Evolutionary conservation across 2,888 invertebrate species (phyloP), one percentile per base, ranked within the genome.

Genomic region (Tribolium freemani): DNA sequence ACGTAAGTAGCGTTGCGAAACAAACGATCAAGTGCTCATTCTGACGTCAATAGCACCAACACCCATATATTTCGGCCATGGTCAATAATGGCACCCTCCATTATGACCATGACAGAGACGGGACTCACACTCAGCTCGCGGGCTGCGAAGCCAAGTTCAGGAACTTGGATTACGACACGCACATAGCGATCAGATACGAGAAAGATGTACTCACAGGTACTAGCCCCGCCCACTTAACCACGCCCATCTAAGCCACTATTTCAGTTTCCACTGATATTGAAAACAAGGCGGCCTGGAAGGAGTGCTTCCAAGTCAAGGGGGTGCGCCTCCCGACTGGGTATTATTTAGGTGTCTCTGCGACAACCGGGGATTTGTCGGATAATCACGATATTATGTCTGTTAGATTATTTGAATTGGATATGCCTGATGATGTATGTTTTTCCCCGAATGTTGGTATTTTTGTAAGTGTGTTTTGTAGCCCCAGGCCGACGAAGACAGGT

Each of bases 41-140:
- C 21, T 21, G 5, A 0, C 10, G 1, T 53, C 21, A 38, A n/a
- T 46, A 98, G 98, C 99, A 99, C 87, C 95, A 96, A 83, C 99
- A 99, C 89, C 99, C 99, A 0, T 99, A 96, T 87, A 93, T 99
- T 80, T 98, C 98, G 66, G 97, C 96, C 2, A 99, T 99, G 98
- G 91, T 99, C 1, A 98, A 97, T 87, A 99, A 99, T 87, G 99
- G 99, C 10, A 90, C 94, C 1, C 88, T 96, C 73, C 93, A 94
- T 84, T 99, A 99, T 86, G 99, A 99, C 87, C 99, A 99, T 86
- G 99, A 99, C 84, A 89, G 95, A 51, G 99, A 99, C 88, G 99
- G 99, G 54, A 99, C 99, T 0, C 98, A 98, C 86, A 99, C 99
- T 0, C 96, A 98, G 87, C 86, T 99, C 9, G 94, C 97, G 10